Evolutionary conservation across 2,113 vertebrate genomes (phyloP).

Genomic region (Emydocephalus ijimae): DNA sequence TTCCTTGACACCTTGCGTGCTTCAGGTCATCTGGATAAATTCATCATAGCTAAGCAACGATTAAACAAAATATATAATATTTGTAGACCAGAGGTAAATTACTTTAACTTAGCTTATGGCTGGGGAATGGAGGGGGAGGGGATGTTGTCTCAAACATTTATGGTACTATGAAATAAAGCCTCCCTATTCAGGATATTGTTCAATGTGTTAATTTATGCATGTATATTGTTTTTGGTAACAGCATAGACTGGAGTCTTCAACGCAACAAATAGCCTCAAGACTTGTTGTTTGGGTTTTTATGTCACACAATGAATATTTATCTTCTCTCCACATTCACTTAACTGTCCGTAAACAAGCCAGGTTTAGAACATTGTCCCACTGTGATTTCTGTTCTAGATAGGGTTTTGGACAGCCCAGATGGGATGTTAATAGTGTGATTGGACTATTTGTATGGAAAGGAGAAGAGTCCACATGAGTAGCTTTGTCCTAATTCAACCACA

Average conservation of each 20-base stretch:
- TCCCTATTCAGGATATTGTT: not conserved
- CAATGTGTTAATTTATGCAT: not conserved
- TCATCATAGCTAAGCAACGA: not conserved
- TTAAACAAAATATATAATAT: not conserved
- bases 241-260: not conserved
- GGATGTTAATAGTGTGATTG: not conserved
- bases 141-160: not conserved
- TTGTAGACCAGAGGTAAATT: not conserved
- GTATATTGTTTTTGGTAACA: not conserved
- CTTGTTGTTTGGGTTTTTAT: not conserved
- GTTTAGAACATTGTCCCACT: not conserved
- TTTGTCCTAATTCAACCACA: not conserved
- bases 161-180: not conserved
- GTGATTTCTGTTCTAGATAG: not conserved
- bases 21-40: not conserved
- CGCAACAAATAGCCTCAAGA: not conserved
- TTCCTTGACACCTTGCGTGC: not conserved
- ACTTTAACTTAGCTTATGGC: not conserved
- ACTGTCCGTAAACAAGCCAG: not conserved
- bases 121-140: not conserved
- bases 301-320: not conserved
- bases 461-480: not conserved
- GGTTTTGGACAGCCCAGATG: not conserved
- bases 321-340: not conserved
- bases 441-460: not conserved